A percentile compares a stretch with the other conserved stretches of the same genome.
phyloP scores from a whole-genome alignment of 2,797 vertebrate species.

The Platyrinchus mystaceus region DNA sequence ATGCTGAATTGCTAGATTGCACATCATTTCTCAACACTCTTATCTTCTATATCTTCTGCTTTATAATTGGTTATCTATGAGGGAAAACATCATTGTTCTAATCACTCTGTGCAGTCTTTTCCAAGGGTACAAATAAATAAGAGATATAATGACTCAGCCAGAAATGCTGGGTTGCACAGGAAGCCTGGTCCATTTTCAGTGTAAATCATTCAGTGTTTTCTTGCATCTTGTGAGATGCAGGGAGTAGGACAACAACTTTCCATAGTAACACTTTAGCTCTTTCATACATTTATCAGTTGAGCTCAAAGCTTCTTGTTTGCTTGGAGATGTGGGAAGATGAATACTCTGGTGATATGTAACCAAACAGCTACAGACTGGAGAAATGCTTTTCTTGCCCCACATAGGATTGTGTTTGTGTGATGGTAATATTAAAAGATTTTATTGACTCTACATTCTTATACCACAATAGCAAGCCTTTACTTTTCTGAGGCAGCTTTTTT shows the following conservation, averaged over 20 bases:
- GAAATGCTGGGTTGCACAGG: neutral
- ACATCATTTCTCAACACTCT: neutral
- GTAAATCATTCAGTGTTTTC: neutral
- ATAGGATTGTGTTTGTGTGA: neutral
- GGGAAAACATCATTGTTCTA: neutral
- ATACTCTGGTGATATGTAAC: neutral
- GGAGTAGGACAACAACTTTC: neutral
- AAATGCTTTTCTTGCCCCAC: neutral
- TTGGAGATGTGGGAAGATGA: neutral
- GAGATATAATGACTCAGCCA: neutral
- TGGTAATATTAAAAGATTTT: neutral
- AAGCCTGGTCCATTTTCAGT: neutral
- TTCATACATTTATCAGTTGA: accelerated
- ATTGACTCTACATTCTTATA: neutral
- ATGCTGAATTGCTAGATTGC: neutral
- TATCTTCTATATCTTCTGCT: neutral
- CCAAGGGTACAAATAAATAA: neutral
- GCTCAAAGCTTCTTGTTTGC: neutral
- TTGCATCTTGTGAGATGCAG: neutral
- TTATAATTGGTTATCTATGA: neutral
- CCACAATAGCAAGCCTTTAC: neutral
- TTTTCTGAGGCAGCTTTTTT: neutral
- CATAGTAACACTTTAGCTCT: neutral
- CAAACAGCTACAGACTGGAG: neutral
- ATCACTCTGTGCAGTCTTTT: neutral